Evolutionary conservation across 2,113 vertebrate species (phyloP), one percentile per base, ranked within the genome.

Genomic region (Atrichornis clamosus): DNA sequence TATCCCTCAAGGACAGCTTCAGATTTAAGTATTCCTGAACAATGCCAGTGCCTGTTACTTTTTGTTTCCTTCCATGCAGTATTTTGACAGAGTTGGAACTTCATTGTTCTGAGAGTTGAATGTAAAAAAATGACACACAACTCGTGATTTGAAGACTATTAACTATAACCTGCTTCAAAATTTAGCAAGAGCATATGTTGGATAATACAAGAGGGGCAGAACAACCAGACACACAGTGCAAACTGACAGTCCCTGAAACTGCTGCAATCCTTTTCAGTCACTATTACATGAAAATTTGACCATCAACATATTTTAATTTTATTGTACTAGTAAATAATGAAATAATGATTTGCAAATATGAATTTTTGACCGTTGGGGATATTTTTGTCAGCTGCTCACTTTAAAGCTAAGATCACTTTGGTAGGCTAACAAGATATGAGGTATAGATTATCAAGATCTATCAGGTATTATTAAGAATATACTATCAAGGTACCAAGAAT

Each of bases 151-250:
- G 55, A 70, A 86, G 35, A 83, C 5, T 23, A 12, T 19, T 76
- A 33, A 28, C 26, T 62, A 35, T 11, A 35, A 37, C 28, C 4
- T 9, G 3, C 15, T 62, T 79, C 14, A 76, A 84, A 72, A 83
- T 53, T 44, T 72, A 63, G 6, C 47, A 63, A 41, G 32, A 1
- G 0, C 0, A 1, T 35, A 17, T n/a, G 9, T 17, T 80, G 19
- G n/a, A 58, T 13, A 63, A 9, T 13, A 63, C 13, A 44, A 53
- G 10, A 74, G 8, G 9, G 5, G 14, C 46, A 65, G 37, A 67
- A 53, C 42, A 67, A 72, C 21, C 3, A 55, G 16, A 5, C 35
- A 44, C 10, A 26, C 9, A 32, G 15, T n/a, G 13, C 20, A 93
- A 74, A 37, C 7, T 65, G 21, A 3, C 18, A 67, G 60, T 33